A percentile compares a stretch with the other conserved stretches of the same genome.
phyloP scores from a whole-genome alignment of 2,113 vertebrate species.

The Cricetomys ansorgei region DNA sequence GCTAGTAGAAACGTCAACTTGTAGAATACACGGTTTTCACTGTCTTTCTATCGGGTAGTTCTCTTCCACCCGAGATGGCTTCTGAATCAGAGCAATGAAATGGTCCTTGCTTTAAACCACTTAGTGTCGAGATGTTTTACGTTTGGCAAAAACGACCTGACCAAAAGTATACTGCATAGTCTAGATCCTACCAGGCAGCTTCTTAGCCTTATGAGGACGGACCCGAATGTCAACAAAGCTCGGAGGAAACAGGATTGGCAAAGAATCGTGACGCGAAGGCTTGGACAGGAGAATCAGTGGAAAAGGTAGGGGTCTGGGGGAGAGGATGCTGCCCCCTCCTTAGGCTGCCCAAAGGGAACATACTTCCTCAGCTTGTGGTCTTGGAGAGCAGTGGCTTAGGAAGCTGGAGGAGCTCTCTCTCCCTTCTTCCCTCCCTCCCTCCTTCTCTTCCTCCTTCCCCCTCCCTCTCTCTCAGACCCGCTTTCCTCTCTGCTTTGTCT shows the following conservation, averaged over 20 bases:
- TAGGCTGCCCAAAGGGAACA: not conserved
- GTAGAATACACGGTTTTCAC: not conserved
- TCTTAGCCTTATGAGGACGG: not conserved
- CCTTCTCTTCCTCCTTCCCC: no score
- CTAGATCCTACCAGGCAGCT: not conserved
- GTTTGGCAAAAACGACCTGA: not conserved
- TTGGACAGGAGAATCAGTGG: not conserved
- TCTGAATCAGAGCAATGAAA: slow-evolving; percentile 29
- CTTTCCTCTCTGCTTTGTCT: not conserved
- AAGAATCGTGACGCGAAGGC: not conserved
- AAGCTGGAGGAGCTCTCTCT: not conserved
- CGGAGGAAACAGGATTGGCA: not conserved
- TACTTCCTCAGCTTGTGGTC: not conserved
- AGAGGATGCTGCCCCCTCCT: not conserved
- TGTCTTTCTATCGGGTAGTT: not conserved
- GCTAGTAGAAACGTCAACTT: slow-evolving; percentile 41
- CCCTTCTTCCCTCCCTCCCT: no score
- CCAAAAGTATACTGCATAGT: not conserved
- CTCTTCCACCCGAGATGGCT: not conserved
- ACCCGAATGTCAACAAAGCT: not conserved
- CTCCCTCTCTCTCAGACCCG: not conserved
- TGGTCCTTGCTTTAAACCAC: not conserved
- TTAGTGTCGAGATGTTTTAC: slow-evolving; percentile 1
- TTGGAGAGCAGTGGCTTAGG: not conserved
- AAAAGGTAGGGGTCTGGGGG: not conserved